These are phyloP conservation scores for Horisme vitalbata DNA, from an alignment of 2,888 invertebrate genomes.

Conservation along the genomic window DNA sequence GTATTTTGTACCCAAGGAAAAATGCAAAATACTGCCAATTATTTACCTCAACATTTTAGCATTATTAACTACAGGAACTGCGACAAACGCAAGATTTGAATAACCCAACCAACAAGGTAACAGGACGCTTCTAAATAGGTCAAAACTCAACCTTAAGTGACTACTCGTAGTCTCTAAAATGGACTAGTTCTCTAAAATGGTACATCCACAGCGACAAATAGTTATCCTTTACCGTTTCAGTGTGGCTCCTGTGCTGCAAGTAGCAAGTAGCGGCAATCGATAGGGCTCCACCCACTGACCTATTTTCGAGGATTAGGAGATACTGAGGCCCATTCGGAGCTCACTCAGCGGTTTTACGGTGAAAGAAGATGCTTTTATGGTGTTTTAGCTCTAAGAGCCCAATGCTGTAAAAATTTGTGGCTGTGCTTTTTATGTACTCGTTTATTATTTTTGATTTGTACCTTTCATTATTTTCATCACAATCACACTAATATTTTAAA, in stretches of 20 bases:
- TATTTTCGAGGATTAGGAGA: constrained; percentile 65
- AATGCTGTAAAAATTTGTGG: background rate
- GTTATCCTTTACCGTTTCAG: constrained; percentile 16
- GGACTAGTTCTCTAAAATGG: no score
- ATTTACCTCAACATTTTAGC: no score
- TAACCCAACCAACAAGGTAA: no score
- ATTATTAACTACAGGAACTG: no score
- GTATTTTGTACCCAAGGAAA: no score
- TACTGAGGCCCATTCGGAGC: constrained; percentile 33
- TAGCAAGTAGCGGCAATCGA: constrained; percentile 74
- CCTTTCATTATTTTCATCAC: no score
- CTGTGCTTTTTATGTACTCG: background rate
- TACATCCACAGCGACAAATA: constrained; percentile 2
- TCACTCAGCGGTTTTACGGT: constrained; percentile 42
- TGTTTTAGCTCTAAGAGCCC: constrained; percentile 16
- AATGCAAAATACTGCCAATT: no score
- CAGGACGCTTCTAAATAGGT: no score
- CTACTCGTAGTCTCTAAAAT: no score
- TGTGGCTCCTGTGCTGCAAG: constrained; percentile 53
- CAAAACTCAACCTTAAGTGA: background rate
- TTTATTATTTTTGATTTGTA: no score
- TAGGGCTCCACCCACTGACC: constrained; percentile 74
- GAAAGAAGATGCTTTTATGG: constrained; percentile 15
- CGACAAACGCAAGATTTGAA: no score
- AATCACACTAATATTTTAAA: no score